Evolutionary conservation across 2,888 invertebrate genomes (phyloP), one percentile per base, ranked within the genome.

Genomic region (Macaria liturata): DNA sequence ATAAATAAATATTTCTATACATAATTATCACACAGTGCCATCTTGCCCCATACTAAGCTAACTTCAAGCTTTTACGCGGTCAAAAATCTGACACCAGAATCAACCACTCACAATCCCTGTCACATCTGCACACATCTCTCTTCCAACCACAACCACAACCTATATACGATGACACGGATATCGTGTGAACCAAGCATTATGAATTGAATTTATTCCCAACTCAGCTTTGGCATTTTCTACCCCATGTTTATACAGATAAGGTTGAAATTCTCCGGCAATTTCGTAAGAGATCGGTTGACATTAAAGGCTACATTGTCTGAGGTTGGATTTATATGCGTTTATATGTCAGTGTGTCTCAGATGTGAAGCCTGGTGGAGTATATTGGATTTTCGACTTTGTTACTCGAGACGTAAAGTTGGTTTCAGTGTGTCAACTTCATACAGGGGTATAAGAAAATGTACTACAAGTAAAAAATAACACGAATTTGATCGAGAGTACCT

Each of bases 161-260:
- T 59, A 54, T 54, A 59, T 48, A 59, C 54, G 54, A 59, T 61
- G 64, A 61, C 64, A 64, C 64, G 57, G 57, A 61, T 61, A 55
- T 57, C 64, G 61, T 61, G 64, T 59, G 56, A 64, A 61, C 58
- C 31, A 48, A 45, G 46, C 62, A 47, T 58, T 46, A 54, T 63
- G 51, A 60, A 63, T 64, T 61, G 55, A 64, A 61, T 61, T 60
- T 61, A 59, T 59, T 51, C 40, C 20, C 32, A 3, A 48, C 39
- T 9, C 42, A 20, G 4, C n/a, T 43, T 42, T 4, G 40, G 9
- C 6, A 46, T 49, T 47, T 3, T 34, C 40, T 40, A 51, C 54
- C 34, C 40, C 54, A 44, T 3, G 0, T 0, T 1, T 4, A 8
- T 0, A 39, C 30, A 32, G 30, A 44, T 45, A 59, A 54, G 48